Evolutionary conservation across 2,113 vertebrate species (phyloP).

Genomic region (Lampris megalopsis): DNA sequence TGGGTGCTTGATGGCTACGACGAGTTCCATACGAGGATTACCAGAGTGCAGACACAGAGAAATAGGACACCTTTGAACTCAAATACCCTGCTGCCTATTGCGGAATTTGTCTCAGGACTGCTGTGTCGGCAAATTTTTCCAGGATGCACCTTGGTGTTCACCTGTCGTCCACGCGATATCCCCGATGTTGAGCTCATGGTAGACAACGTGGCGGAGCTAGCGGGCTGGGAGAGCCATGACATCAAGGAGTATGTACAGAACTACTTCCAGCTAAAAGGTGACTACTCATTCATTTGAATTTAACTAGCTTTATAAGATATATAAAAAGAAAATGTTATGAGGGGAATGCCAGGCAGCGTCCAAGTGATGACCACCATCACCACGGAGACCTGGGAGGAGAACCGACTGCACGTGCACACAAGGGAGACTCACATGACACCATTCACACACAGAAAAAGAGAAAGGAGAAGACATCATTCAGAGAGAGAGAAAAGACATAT

Average conservation of each 20-base stretch:
- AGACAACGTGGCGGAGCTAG: conserved; percentile 81
- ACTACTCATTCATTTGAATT: background rate
- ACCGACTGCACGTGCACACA: too few species aligned
- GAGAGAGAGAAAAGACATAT: too few species aligned
- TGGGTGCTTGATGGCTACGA: conserved; percentile 94
- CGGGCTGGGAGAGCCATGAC: conserved; percentile 82
- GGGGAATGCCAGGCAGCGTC: too few species aligned
- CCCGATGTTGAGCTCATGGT: conserved; percentile 70
- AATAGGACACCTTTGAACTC: conserved; percentile 22
- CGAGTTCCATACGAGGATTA: conserved; percentile 81
- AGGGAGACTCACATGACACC: too few species aligned
- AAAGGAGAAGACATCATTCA: too few species aligned
- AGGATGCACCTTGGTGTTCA: conserved; percentile 88
- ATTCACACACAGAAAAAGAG: too few species aligned
- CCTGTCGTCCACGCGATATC: conserved; percentile 84
- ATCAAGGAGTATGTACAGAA: conserved; percentile 83
- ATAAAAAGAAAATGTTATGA: too few species aligned
- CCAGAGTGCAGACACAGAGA: background rate
- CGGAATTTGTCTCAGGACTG: conserved; percentile 84
- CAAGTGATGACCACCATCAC: too few species aligned
- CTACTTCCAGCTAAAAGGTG: conserved; percentile 81
- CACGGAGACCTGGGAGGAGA: too few species aligned
- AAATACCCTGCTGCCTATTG: conserved; percentile 58
- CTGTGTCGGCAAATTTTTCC: conserved; percentile 85
- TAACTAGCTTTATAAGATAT: background rate